phyloP scores from a whole-genome alignment of 2,797 vertebrate genomes.

The Lepus oiostolus region DNA sequence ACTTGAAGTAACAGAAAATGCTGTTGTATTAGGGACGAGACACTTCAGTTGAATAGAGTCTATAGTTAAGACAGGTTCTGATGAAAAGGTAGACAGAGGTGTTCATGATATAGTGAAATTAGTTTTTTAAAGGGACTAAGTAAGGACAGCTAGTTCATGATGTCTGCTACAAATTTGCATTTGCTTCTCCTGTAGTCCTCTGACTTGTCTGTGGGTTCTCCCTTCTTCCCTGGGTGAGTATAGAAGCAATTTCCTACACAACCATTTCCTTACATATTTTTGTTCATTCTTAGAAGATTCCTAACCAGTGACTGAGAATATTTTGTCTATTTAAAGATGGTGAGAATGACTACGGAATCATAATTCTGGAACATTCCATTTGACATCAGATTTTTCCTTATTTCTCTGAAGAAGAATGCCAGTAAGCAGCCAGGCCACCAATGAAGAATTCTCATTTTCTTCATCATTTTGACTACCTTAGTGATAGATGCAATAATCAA shows the following conservation, averaged over 20 bases:
- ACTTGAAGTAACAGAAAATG: neutral
- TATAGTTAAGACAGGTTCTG: neutral
- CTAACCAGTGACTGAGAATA: neutral
- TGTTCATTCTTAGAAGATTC: neutral
- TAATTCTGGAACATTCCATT: neutral
- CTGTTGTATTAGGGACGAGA: neutral
- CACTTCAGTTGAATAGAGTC: neutral
- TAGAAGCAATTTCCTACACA: neutral
- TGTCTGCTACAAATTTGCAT: neutral
- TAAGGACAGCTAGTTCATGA: neutral
- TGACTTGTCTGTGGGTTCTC: neutral
- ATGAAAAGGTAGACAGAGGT: neutral
- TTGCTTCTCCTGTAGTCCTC: neutral
- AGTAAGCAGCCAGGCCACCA: neutral
- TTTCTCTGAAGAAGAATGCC: neutral
- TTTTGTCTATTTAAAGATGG: constrained; percentile 38
- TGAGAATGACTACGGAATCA: constrained; percentile 6
- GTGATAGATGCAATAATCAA: neutral
- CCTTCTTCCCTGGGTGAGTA: neutral
- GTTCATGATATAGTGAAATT: neutral
- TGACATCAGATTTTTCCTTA: neutral
- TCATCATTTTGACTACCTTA: neutral
- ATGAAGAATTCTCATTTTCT: neutral
- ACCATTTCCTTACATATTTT: neutral
- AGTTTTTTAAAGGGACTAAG: constrained; percentile 5